Evolutionary conservation across 2,113 vertebrate genomes (phyloP), one percentile per base, ranked within the genome.

Genomic region (Malurus alboscapulatus): DNA sequence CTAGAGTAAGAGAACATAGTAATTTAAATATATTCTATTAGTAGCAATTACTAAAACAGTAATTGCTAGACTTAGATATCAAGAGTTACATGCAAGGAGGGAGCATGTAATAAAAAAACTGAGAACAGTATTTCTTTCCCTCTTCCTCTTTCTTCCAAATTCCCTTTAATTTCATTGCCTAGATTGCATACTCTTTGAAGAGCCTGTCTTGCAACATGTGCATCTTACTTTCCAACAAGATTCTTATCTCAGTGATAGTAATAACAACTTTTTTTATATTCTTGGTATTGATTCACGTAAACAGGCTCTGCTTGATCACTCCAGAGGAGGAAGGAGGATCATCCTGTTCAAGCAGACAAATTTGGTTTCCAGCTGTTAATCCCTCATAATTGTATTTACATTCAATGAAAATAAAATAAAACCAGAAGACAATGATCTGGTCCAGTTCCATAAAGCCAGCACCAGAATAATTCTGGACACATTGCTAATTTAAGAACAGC

Each of bases 371-470:
- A 83, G 18, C 18, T 40, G 36, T 54, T 73, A 54, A 51, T 82
- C 68, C 44, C 54, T 81, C 75, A n/a, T 53, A 85, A 83, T 14
- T 65, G 61, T 40, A 57, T 83, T 84, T 87, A 85, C 30, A n/a
- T 84, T 89, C 7, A 5, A 26, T 92, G 71, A 63, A 94, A 92
- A 87, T 38, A 88, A 92, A 94, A 92, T 48, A 87, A 93, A 93
- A 76, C 22, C 67, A 47, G 67, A 93, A 95, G 50, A 47, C n/a
- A 91, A 74, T 17, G 61, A 71, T 61, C 21, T 48, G 51, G 91
- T 87, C 58, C 59, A 55, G 66, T 57, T 48, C 48, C 48, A 78
- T 15, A 38, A 77, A 86, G 11, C 20, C 51, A 86, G 42, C 63
- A 66, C 24, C 17, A 38, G 58, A 86, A 84, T 36, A 93, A 71